phyloP scores from a whole-genome alignment of 30 jellyfish, hydroid and myxozoan genomes.

The Pelagia noctiluca region DNA sequence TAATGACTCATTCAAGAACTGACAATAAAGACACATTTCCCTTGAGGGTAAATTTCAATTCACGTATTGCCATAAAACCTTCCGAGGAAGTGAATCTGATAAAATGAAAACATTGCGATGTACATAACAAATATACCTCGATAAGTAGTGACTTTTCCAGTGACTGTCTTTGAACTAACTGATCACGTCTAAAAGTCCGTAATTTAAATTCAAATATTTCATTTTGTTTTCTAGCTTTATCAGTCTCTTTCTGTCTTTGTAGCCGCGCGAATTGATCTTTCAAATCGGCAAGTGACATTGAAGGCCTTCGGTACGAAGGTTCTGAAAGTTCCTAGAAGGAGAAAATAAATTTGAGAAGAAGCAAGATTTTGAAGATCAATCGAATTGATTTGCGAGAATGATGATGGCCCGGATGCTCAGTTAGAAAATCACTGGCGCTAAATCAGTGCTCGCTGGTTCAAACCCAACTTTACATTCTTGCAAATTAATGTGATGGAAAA shows the following conservation, averaged over 20 bases:
- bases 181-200: constrained; percentile 87
- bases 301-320: constrained; percentile 57
- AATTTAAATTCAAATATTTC: constrained; percentile 76
- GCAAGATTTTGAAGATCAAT: not conserved
- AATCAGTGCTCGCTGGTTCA: too few species aligned
- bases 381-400: too few species aligned
- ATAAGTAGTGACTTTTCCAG: constrained; percentile 81
- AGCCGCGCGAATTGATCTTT: constrained; percentile 89
- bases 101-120: not conserved
- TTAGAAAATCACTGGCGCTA: too few species aligned
- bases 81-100: not conserved
- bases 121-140: constrained; percentile 64
- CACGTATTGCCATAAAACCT: too few species aligned
- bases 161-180: constrained; percentile 78
- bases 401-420: too few species aligned
- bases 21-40: too few species aligned
- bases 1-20: too few species aligned
- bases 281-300: constrained; percentile 77
- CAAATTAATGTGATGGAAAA: too few species aligned
- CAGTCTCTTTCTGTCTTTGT: constrained; percentile 81
- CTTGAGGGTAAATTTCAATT: too few species aligned
- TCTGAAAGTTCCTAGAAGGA: constrained; percentile 54
- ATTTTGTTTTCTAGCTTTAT: constrained; percentile 66
- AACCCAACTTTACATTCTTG: too few species aligned
- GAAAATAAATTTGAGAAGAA: not conserved